These are phyloP conservation scores for Perithous albicinctus DNA, from an alignment of 2,888 invertebrate genomes.

Conservation along the genomic window DNA sequence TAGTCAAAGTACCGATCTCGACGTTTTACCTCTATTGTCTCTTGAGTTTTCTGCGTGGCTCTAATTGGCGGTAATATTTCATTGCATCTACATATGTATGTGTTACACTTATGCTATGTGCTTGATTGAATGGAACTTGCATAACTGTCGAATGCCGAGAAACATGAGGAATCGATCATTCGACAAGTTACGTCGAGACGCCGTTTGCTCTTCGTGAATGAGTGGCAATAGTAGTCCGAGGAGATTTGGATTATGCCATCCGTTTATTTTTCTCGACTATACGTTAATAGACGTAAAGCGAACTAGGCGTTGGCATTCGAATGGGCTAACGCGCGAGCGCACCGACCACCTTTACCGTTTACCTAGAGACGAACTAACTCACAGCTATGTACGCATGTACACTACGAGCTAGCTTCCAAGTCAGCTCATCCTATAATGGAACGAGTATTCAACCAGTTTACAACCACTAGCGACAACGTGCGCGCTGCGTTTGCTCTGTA, in stretches of 20 bases:
- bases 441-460: not conserved
- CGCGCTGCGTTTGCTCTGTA: no score
- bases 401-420: not conserved
- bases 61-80: no score
- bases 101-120: no score
- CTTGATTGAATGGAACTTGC: no score
- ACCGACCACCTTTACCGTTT: not conserved
- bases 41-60: no score
- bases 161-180: not conserved
- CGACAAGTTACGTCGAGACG: not conserved
- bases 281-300: conserved; percentile 11
- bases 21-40: not conserved
- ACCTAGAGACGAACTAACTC: not conserved
- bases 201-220: no score
- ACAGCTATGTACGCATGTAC: not conserved
- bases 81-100: no score
- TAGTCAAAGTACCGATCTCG: not conserved
- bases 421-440: not conserved
- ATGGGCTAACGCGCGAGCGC: not conserved
- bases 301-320: conserved; percentile 16
- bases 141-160: not conserved
- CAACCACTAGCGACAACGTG: no score
- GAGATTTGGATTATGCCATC: not conserved
- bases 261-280: not conserved
- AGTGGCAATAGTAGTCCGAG: not conserved